A percentile compares a stretch with the other conserved stretches of the same genome.
phyloP scores from a whole-genome alignment of 2,797 vertebrate genomes.

The Lerista edwardsae region DNA sequence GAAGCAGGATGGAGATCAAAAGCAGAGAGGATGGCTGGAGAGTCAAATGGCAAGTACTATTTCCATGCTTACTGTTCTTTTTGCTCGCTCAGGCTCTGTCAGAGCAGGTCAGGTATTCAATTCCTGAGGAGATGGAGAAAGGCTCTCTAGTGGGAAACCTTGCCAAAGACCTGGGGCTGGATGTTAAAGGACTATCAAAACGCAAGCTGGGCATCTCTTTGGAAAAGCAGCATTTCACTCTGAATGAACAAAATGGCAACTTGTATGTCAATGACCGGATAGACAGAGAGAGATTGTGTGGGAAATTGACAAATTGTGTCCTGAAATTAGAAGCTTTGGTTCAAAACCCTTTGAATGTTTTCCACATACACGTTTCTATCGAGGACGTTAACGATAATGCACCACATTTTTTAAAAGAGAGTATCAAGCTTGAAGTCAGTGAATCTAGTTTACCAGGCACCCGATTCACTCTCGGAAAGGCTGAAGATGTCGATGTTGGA shows the following conservation, averaged over 20 bases:
- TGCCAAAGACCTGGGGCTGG: constrained; percentile 25
- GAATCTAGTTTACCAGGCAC: constrained; percentile 16
- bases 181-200: background rate
- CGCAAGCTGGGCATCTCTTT: constrained; percentile 24
- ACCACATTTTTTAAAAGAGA: constrained; percentile 53
- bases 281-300: constrained; percentile 76
- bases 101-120: constrained; percentile 4
- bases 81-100: background rate
- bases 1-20: background rate
- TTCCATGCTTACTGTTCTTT: constrained; percentile 19
- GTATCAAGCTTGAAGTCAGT: constrained; percentile 8
- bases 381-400: constrained; percentile 65
- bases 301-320: constrained; percentile 9
- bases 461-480: constrained; percentile 40
- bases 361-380: constrained; percentile 54
- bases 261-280: constrained; percentile 54
- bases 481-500: constrained; percentile 24
- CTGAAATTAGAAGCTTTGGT: constrained; percentile 39
- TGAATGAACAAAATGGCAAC: constrained; percentile 38
- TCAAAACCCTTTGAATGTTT: constrained; percentile 47
- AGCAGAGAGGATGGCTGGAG: too few relatives aligned
- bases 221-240: constrained; percentile 22
- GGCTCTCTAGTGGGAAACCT: constrained; percentile 18
- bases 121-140: constrained; percentile 22
- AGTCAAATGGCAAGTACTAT: constrained; percentile 16